phyloP scores from a whole-genome alignment of 2,113 vertebrate species.

The Sturnus vulgaris region DNA sequence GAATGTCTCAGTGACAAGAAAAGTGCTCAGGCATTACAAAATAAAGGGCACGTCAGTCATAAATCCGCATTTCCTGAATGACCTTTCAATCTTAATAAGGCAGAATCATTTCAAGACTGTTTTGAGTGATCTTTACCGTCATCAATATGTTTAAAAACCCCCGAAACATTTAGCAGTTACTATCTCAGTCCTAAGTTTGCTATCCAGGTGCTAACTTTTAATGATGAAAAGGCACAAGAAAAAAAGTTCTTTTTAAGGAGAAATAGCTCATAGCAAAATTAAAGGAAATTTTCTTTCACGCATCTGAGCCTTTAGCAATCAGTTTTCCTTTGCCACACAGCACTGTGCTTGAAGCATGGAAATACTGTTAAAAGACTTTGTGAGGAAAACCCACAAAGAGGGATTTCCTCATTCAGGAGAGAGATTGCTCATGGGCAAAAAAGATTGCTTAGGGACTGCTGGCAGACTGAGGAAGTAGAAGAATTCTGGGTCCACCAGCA shows the following conservation, averaged over 20 bases:
- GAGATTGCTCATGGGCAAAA: background rate
- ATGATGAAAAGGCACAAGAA: background rate
- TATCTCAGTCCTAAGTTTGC: background rate
- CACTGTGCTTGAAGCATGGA: background rate
- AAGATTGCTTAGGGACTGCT: background rate
- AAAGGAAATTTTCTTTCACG: background rate
- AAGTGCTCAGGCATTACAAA: background rate
- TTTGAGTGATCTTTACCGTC: background rate
- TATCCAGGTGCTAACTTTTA: background rate
- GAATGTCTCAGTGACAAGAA: background rate
- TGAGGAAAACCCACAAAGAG: background rate
- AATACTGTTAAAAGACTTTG: background rate
- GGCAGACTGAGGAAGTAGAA: background rate
- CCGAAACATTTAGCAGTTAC: background rate
- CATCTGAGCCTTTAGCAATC: background rate
- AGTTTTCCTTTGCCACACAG: background rate
- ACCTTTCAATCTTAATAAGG: background rate
- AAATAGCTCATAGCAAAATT: background rate
- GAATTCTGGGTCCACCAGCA: background rate
- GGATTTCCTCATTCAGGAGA: background rate
- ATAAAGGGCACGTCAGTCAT: background rate
- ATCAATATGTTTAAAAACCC: background rate
- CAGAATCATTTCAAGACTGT: background rate
- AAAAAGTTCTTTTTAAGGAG: background rate
- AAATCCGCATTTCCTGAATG: background rate